Conservation (phyloP, 2,888 invertebrate genomes). For the Dinocampus coccinellae region DNA sequence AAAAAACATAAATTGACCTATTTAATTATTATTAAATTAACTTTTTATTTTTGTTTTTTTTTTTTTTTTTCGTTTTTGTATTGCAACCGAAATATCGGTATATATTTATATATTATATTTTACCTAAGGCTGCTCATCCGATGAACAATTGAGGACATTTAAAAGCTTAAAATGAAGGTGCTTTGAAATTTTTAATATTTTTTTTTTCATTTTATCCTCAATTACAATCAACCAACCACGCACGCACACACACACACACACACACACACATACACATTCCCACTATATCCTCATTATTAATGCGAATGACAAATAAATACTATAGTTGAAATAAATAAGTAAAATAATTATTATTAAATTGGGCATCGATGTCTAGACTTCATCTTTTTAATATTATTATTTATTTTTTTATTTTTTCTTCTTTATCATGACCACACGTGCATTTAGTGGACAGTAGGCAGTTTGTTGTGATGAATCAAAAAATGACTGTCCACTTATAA, state of each 20-base stretch:
- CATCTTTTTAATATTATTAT: slow-evolving; percentile 45
- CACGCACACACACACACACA: neutral
- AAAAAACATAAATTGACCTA: neutral
- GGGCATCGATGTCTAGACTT: neutral
- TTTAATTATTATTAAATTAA: slow-evolving; percentile 30
- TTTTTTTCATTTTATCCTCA: neutral
- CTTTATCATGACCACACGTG: neutral
- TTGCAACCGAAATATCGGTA: slow-evolving; percentile 40
- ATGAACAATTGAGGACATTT: slow-evolving; percentile 62
- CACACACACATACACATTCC: neutral
- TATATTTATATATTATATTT: slow-evolving; percentile 40
- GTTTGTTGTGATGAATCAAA: neutral
- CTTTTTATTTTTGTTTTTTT: slow-evolving; percentile 44
- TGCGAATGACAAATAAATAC: slow-evolving; percentile 9
- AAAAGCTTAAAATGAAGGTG: neutral
- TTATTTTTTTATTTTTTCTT: neutral
- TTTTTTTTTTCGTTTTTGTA: no score
- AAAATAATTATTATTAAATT: slow-evolving; percentile 57
- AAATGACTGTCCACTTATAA: neutral
- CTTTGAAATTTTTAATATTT: neutral
- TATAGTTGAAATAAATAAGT: slow-evolving; percentile 23
- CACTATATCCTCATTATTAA: neutral
- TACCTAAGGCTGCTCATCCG: slow-evolving; percentile 63
- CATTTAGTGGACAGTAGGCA: neutral
- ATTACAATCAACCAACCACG: neutral